Evolutionary conservation across 2,113 vertebrate species (phyloP), one percentile per base, ranked within the genome.

Genomic region (Phyllostomus hastatus): DNA sequence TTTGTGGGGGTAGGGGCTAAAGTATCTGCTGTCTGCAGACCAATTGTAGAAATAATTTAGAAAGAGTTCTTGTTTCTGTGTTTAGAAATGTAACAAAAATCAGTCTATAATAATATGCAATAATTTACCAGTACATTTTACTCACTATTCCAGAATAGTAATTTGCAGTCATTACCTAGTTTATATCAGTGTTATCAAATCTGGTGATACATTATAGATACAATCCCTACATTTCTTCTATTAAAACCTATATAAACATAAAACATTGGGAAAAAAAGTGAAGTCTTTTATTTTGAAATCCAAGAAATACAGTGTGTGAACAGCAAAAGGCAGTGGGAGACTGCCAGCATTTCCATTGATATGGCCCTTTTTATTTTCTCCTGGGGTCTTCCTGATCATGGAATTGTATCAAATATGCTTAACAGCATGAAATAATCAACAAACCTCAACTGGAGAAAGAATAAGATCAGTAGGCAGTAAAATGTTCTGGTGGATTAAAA

Each of bases 401-500:
- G 66, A 6, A 96, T 88, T 94, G 41, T 81, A 96, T 90, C 80
- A 97, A 87, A 96, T 92, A 90, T 95, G 94, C 81, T 93, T 96
- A 95, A 26, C 95, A 96, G 94, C 46, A 61, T 94, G 89, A 97
- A 95, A 93, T 97, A 94, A 97, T 93, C 94, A 94, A 93, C 70
- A 94, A 79, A 81, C 57, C 24, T 93, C 22, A 35, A 80, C 33
- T 86, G 93, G 50, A 88, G 50, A 46, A 85, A 93, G 33, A 88
- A 59, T 19, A 88, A 76, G 43, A 88, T 75, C 28, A n/a, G 35
- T 75, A 90, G 50, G 26, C 33, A 96, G 46, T 15, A 96, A 94
- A 85, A 72, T 93, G 19, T 94, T 92, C 64, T 81, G 57, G 79
- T 82, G 22, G 24, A 86, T 82, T 85, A 12, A 88, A 96, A 95